phyloP scores from a whole-genome alignment of 2,113 vertebrate genomes.

The Lates calcarifer region DNA sequence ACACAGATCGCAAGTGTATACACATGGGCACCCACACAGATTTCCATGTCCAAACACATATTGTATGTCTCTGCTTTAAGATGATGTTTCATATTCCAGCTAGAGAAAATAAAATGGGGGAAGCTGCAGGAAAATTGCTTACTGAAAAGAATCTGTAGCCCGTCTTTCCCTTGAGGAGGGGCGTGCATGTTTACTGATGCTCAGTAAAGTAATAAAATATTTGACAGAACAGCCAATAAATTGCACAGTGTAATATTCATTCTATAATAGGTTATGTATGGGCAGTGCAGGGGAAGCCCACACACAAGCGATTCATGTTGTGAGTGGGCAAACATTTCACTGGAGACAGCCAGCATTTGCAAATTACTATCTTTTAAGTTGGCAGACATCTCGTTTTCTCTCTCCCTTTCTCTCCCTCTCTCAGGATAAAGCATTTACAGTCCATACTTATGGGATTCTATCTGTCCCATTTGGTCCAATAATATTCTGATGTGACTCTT shows the following conservation, averaged over 20 bases:
- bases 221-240: constrained; percentile 34
- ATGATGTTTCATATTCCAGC: not conserved
- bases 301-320: constrained; percentile 67
- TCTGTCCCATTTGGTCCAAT: constrained; percentile 48
- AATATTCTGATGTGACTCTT: constrained; percentile 59
- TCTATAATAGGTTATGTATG: constrained; percentile 59
- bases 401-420: not conserved
- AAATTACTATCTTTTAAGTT: constrained; percentile 74
- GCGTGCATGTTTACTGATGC: constrained; percentile 20
- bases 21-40: not conserved
- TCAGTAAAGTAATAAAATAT: constrained; percentile 41
- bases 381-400: constrained; percentile 49
- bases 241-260: constrained; percentile 36
- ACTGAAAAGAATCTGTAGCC: not conserved
- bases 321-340: constrained; percentile 72
- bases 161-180: not conserved
- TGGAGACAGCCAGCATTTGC: constrained; percentile 68
- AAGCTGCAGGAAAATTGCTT: constrained; percentile 24
- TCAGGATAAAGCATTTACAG: constrained; percentile 47
- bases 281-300: constrained; percentile 67
- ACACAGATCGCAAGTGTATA: not conserved
- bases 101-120: not conserved
- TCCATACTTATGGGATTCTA: constrained; percentile 52
- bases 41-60: constrained; percentile 1
- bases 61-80: not conserved